Evolutionary conservation across 2,888 invertebrate species (phyloP).

Genomic region (Lasioglossum calceatum): DNA sequence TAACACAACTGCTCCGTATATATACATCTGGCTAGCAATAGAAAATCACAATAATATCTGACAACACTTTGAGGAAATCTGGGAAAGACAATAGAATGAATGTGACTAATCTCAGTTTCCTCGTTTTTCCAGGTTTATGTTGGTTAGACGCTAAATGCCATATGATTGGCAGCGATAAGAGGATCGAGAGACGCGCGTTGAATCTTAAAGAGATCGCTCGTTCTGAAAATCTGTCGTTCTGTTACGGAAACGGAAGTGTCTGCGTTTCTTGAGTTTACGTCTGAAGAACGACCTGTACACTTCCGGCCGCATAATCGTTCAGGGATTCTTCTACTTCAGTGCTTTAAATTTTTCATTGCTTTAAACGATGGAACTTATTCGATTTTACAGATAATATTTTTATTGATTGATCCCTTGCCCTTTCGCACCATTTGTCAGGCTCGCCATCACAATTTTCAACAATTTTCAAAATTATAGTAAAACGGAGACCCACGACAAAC

Average conservation of each 20-base stretch:
- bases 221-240: slow-evolving; percentile 54
- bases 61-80: slow-evolving; percentile 10
- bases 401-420: neutral
- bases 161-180: slow-evolving; percentile 45
- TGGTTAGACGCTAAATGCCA: slow-evolving; percentile 33
- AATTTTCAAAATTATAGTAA: no score
- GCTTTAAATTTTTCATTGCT: neutral
- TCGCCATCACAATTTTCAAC: neutral
- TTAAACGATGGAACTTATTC: neutral
- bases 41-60: neutral
- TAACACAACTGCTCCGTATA: slow-evolving; percentile 26
- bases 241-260: slow-evolving; percentile 41
- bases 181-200: slow-evolving; percentile 33
- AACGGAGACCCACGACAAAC: neutral
- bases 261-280: slow-evolving; percentile 8
- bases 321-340: slow-evolving; percentile 22
- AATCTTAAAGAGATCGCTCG: slow-evolving; percentile 45
- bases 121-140: slow-evolving; percentile 56
- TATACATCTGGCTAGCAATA: slow-evolving; percentile 35
- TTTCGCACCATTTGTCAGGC: neutral
- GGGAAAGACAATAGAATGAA: slow-evolving; percentile 18
- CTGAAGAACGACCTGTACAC: slow-evolving; percentile 27
- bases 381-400: neutral
- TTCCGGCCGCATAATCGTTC: slow-evolving; percentile 35
- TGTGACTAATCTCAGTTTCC: slow-evolving; percentile 49